A percentile compares a stretch with the other conserved stretches of the same genome.
phyloP scores from a whole-genome alignment of 2,113 vertebrate genomes.

The Gasterosteus nipponicus region DNA sequence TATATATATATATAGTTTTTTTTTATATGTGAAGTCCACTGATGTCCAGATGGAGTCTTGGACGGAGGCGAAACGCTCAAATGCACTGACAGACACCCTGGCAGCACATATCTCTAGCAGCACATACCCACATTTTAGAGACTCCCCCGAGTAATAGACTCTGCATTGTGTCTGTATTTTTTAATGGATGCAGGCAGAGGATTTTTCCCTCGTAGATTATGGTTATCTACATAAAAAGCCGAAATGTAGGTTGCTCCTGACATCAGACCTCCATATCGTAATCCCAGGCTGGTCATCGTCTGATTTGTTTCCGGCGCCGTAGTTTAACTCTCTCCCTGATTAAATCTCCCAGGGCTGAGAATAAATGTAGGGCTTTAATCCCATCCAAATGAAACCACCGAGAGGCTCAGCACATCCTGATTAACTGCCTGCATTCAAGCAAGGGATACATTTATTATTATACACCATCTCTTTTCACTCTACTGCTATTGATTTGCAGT shows the following conservation, averaged over 20 bases:
- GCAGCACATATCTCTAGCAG: constrained; percentile 51
- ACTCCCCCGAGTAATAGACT: constrained; percentile 47
- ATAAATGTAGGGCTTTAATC: constrained; percentile 66
- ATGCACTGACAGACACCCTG: constrained; percentile 44
- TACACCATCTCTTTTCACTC: constrained; percentile 55
- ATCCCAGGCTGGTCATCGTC: constrained; percentile 65
- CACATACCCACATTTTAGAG: constrained; percentile 60
- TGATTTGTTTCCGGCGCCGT: constrained; percentile 47
- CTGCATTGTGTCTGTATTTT: constrained; percentile 50
- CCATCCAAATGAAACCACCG: constrained; percentile 67
- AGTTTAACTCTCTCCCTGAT: constrained; percentile 64
- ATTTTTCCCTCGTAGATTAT: constrained; percentile 66
- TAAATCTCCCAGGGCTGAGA: constrained; percentile 63
- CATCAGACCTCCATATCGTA: constrained; percentile 64
- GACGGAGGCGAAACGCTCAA: constrained; percentile 37
- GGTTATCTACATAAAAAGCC: constrained; percentile 39
- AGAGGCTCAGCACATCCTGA: constrained; percentile 67
- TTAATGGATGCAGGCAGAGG: constrained; percentile 57
- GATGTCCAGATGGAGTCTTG: constrained; percentile 56
- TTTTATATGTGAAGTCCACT: constrained; percentile 43
- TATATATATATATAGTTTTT: constrained; percentile 1
- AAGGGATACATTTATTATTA: constrained; percentile 63
- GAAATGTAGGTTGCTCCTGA: constrained; percentile 51
- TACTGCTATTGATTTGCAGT: constrained; percentile 71
- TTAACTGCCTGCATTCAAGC: constrained; percentile 64